Evolutionary conservation across 2,888 invertebrate genomes (phyloP).

Genomic region (Lithophane ornitopus): DNA sequence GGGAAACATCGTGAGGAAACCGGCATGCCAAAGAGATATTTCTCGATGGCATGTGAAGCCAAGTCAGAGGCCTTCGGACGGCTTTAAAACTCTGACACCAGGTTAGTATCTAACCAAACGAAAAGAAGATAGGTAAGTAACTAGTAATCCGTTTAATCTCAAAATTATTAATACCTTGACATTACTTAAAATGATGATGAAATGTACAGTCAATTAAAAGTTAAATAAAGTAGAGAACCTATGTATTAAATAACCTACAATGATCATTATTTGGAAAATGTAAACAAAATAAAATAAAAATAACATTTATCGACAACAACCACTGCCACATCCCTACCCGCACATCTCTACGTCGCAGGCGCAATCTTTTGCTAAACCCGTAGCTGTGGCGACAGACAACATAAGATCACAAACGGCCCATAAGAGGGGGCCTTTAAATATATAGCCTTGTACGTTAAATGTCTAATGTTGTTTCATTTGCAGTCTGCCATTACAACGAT

Average conservation of each 20-base stretch:
- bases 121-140: too few species aligned
- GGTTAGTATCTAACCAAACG: too few species aligned
- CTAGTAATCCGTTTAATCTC: background rate
- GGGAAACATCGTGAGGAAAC: too few species aligned
- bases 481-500: constrained; percentile 77
- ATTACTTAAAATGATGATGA: background rate
- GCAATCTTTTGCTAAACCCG: constrained; percentile 85
- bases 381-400: constrained; percentile 87
- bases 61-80: too few species aligned
- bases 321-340: constrained; percentile 56
- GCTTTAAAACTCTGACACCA: too few species aligned
- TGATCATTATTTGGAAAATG: background rate
- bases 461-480: constrained; percentile 87
- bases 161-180: too few species aligned
- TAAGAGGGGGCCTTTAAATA: constrained; percentile 85
- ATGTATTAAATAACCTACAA: background rate
- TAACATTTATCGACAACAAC: constrained; percentile 54
- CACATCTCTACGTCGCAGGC: constrained; percentile 69
- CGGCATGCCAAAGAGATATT: too few species aligned
- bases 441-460: constrained; percentile 88
- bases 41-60: too few species aligned
- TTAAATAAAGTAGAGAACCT: background rate
- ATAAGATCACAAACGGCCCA: constrained; percentile 88
- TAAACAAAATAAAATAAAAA: background rate
- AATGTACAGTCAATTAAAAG: background rate